Evolutionary conservation across 2,797 vertebrate genomes (phyloP).

Genomic region (Coranthus polyacanthus): DNA sequence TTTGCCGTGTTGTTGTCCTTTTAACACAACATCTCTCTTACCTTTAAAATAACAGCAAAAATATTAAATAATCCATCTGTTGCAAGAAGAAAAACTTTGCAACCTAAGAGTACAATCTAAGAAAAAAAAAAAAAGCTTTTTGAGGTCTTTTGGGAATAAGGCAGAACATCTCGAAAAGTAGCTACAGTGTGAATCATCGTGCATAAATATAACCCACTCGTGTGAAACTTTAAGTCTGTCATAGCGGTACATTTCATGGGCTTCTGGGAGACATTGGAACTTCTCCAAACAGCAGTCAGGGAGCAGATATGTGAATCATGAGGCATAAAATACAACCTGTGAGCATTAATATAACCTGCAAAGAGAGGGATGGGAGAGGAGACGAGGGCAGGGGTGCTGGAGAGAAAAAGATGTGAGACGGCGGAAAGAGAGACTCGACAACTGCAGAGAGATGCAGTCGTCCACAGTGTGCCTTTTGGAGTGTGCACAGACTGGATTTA

Average conservation of each 20-base stretch:
- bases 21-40: neutral
- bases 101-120: slow-evolving; percentile 8
- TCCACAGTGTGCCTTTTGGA: slow-evolving; percentile 8
- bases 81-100: slow-evolving; percentile 38
- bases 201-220: slow-evolving; percentile 39
- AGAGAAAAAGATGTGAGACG: neutral
- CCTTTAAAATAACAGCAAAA: neutral
- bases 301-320: slow-evolving; percentile 25
- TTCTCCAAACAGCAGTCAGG: slow-evolving; percentile 30
- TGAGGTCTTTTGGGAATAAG: slow-evolving; percentile 32
- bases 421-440: neutral
- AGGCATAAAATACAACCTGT: slow-evolving; percentile 25
- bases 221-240: slow-evolving; percentile 44
- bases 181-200: slow-evolving; percentile 36
- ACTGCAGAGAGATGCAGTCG: slow-evolving; percentile 6
- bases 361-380: slow-evolving; percentile 6
- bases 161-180: slow-evolving; percentile 31
- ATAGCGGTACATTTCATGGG: slow-evolving; percentile 23
- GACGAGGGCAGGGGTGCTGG: neutral
- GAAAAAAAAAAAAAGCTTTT: slow-evolving; percentile 3
- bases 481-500: slow-evolving; percentile 40
- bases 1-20: neutral
- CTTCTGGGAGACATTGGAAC: slow-evolving; percentile 48
- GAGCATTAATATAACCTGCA: slow-evolving; percentile 21
- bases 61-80: neutral